These are phyloP conservation scores for Leptinotarsa texana DNA, from an alignment of 1,140 invertebrate species.

Conservation along the genomic window DNA sequence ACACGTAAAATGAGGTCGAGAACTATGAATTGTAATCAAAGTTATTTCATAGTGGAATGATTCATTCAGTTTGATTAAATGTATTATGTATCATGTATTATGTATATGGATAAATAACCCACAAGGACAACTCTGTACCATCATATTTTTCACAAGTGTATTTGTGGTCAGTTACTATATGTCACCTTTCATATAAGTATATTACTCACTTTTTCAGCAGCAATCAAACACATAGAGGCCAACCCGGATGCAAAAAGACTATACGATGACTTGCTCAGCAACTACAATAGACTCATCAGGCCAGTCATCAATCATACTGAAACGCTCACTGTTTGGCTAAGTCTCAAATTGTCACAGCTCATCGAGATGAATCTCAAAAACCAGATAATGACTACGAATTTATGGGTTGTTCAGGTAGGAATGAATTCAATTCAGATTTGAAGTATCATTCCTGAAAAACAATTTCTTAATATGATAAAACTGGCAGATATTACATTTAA, in stretches of 20 bases:
- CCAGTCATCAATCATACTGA: constrained; percentile 94
- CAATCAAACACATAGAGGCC: constrained; percentile 68
- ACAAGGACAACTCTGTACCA: neutral
- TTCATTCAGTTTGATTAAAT: too few species aligned
- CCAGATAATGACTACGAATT: constrained; percentile 94
- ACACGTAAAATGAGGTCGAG: too few species aligned
- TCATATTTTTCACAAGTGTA: too few species aligned
- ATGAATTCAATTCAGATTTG: neutral
- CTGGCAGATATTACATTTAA: too few species aligned
- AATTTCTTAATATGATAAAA: too few species aligned
- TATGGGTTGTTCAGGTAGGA: constrained; percentile 88
- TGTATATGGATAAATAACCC: neutral
- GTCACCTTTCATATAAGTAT: neutral
- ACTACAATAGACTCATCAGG: constrained; percentile 95
- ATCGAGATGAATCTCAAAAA: constrained; percentile 95
- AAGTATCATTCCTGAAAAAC: neutral
- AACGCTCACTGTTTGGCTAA: constrained; percentile 87
- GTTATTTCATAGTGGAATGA: too few species aligned
- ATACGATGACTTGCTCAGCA: constrained; percentile 90
- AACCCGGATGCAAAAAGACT: constrained; percentile 90
- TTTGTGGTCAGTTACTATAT: neutral
- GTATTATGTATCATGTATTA: too few species aligned
- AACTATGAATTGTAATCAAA: too few species aligned
- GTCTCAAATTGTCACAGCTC: constrained; percentile 91
- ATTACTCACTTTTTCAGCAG: constrained; percentile 37